Percentiles rank a stretch among this genome's conserved stretches.
Conservation (phyloP, 2,113 vertebrate species). For the Sorex araneus region DNA sequence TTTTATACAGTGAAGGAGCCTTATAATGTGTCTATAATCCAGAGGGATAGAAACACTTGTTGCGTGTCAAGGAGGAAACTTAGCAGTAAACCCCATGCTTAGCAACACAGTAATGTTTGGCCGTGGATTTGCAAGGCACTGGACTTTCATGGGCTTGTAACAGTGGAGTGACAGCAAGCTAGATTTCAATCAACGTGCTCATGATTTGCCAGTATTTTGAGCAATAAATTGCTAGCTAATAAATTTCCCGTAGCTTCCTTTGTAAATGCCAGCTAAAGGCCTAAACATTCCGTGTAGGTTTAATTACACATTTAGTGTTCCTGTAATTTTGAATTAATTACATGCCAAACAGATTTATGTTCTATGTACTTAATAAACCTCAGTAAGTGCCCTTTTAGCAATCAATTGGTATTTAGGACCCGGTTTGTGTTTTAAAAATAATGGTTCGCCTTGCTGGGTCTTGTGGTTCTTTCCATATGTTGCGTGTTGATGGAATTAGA, state of each 20-base stretch:
- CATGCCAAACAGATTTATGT: conserved; percentile 93
- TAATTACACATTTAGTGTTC: conserved; percentile 93
- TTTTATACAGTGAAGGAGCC: background rate
- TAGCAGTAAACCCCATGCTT: conserved; percentile 59
- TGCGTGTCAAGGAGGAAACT: conserved; percentile 41
- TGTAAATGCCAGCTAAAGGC: conserved; percentile 92
- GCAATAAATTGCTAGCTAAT: conserved; percentile 91
- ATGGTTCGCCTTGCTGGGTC: conserved; percentile 80
- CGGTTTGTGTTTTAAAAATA: conserved; percentile 87
- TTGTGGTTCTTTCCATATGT: conserved; percentile 63
- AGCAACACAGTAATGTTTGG: conserved; percentile 76
- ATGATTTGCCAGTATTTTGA: conserved; percentile 90
- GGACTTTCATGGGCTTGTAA: conserved; percentile 86
- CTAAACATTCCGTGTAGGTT: conserved; percentile 89
- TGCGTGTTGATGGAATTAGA: conserved; percentile 3
- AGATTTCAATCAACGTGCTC: conserved; percentile 89
- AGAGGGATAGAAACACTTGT: conserved; percentile 58
- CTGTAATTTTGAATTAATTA: conserved; percentile 94
- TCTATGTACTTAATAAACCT: conserved; percentile 92
- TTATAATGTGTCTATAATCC: background rate
- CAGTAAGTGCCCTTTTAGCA: conserved; percentile 90
- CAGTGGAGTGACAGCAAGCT: conserved; percentile 85
- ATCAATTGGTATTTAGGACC: conserved; percentile 90
- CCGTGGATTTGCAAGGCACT: conserved; percentile 84
- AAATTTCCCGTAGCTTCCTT: conserved; percentile 90